These are phyloP conservation scores for Noctuana brunneofusca DNA, from an alignment of 2,888 invertebrate genomes.

Conservation along the genomic window DNA sequence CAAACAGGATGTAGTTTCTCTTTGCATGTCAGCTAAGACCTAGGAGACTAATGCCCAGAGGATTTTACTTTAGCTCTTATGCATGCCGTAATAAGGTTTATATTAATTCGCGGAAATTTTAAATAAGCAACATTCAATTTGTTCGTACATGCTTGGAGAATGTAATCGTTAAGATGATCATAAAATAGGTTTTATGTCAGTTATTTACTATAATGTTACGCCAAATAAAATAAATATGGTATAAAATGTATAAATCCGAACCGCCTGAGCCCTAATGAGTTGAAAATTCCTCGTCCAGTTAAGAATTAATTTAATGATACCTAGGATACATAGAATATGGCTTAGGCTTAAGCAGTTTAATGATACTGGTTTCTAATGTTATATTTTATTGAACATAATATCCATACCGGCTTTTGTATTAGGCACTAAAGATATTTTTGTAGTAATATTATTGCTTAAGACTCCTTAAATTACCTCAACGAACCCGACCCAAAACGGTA, in stretches of 20 bases:
- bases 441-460: no score
- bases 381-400: neutral
- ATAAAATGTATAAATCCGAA: conserved; percentile 25
- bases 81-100: neutral
- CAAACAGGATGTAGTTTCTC: conserved; percentile 33
- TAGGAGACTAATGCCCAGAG: neutral
- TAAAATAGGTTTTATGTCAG: conserved; percentile 30
- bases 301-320: conserved; percentile 10
- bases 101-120: neutral
- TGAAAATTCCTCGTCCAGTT: conserved; percentile 15
- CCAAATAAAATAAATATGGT: conserved; percentile 30
- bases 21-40: conserved; percentile 22
- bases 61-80: neutral
- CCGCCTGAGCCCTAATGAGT: conserved; percentile 23
- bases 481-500: no score
- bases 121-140: conserved; percentile 29
- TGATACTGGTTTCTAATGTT: neutral
- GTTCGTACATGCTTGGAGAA: conserved; percentile 30
- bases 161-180: conserved; percentile 31
- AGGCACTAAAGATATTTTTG: no score
- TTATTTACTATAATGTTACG: conserved; percentile 28
- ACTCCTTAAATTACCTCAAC: no score
- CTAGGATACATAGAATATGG: conserved; percentile 8
- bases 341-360: neutral
- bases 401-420: neutral